A percentile compares a stretch with the other conserved stretches of the same genome.
phyloP scores from a whole-genome alignment of 2,888 invertebrate species.

The Cyaniris semiargus region DNA sequence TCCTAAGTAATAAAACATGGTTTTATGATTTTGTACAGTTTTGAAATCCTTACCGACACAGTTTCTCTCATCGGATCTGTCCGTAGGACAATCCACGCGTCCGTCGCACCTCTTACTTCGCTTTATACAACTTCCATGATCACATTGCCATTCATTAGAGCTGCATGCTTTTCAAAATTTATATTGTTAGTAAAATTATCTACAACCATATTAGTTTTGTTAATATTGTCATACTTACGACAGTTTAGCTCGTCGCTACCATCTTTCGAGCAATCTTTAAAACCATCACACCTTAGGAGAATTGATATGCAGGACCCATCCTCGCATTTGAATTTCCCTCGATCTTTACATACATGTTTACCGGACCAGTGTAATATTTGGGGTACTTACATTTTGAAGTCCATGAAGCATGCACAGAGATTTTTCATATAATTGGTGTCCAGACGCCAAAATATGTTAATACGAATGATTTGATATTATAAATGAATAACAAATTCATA shows the following conservation, averaged over 20 bases:
- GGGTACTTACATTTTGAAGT: conserved; percentile 62
- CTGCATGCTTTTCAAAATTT: conserved; percentile 81
- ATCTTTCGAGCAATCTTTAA: conserved; percentile 85
- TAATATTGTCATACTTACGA: conserved; percentile 74
- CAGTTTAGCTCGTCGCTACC: conserved; percentile 82
- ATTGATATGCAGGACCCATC: conserved; percentile 88
- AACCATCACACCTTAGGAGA: conserved; percentile 85
- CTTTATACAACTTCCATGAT: conserved; percentile 84
- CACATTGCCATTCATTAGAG: conserved; percentile 86
- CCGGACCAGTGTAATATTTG: conserved; percentile 58
- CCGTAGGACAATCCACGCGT: conserved; percentile 84
- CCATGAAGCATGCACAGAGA: conserved; percentile 54
- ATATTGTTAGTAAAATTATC: conserved; percentile 40
- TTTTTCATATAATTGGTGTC: conserved; percentile 29
- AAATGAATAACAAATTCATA: conserved; percentile 18
- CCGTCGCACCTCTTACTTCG: conserved; percentile 83
- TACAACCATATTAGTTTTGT: conserved; percentile 9
- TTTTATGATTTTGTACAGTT: neutral
- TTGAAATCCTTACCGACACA: conserved; percentile 77
- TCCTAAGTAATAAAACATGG: neutral
- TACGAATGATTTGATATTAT: neutral
- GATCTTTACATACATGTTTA: conserved; percentile 63
- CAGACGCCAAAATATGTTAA: neutral
- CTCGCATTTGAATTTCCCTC: conserved; percentile 84
- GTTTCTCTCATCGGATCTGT: conserved; percentile 86